Evolutionary conservation across 2,113 vertebrate species (phyloP).

Genomic region (Anhinga anhinga): DNA sequence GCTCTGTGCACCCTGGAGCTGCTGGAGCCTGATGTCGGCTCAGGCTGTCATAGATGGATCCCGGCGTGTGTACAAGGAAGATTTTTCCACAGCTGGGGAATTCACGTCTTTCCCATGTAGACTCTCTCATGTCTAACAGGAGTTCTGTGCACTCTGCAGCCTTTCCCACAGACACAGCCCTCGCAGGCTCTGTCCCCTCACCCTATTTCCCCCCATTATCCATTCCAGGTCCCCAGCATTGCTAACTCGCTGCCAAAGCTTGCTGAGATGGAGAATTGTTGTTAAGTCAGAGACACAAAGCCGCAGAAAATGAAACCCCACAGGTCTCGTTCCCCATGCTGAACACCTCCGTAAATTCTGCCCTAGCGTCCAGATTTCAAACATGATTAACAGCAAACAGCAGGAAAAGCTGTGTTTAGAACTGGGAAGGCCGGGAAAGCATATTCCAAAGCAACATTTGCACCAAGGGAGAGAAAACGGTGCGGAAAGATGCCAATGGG

Average conservation of each 20-base stretch:
- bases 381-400: background rate
- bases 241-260: background rate
- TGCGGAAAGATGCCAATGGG: background rate
- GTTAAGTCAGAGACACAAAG: background rate
- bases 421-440: background rate
- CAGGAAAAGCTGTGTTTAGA: background rate
- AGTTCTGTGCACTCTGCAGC: background rate
- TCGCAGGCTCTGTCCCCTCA: background rate
- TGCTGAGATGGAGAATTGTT: background rate
- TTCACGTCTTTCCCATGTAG: background rate
- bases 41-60: background rate
- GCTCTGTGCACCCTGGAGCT: background rate
- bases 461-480: background rate
- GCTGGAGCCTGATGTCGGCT: background rate
- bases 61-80: background rate
- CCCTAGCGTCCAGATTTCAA: background rate
- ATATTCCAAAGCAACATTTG: background rate
- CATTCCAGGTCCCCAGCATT: background rate
- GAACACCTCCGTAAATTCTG: background rate
- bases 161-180: background rate
- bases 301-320: background rate
- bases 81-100: background rate
- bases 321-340: background rate
- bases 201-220: accelerated
- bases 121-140: background rate